These are phyloP conservation scores for Eurystomus glaucurus DNA, from an alignment of 2,797 vertebrate species.

Conservation along the genomic window DNA sequence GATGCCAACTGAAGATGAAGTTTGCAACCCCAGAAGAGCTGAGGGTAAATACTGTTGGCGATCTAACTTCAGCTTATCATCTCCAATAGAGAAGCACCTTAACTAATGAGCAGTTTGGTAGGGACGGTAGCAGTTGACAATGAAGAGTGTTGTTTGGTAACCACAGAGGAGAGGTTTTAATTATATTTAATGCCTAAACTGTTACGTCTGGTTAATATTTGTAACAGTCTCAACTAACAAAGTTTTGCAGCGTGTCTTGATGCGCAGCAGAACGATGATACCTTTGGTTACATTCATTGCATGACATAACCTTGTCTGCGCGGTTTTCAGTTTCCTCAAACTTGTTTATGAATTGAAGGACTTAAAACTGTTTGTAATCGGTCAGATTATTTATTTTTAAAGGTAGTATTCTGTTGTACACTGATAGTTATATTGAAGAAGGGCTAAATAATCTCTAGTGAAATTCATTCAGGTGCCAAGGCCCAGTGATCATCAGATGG, in stretches of 20 bases:
- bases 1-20: neutral
- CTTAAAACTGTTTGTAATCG: neutral
- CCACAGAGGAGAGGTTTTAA: neutral
- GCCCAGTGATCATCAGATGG: neutral
- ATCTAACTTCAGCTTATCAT: neutral
- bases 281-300: neutral
- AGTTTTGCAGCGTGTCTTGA: neutral
- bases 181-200: conserved; percentile 34
- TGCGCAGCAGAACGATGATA: neutral
- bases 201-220: conserved; percentile 2
- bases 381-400: neutral
- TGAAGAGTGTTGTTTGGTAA: neutral
- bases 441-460: neutral
- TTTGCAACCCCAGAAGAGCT: neutral
- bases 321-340: neutral
- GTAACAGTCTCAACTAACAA: neutral
- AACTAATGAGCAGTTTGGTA: neutral
- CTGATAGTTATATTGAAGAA: neutral
- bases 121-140: neutral
- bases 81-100: neutral
- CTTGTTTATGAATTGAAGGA: neutral
- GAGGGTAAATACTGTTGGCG: neutral
- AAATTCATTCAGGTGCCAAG: neutral
- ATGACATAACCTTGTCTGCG: neutral
- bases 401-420: neutral